These are phyloP conservation scores for Himalopsyche tibetana DNA, from an alignment of 2,888 invertebrate genomes.

Conservation along the genomic window DNA sequence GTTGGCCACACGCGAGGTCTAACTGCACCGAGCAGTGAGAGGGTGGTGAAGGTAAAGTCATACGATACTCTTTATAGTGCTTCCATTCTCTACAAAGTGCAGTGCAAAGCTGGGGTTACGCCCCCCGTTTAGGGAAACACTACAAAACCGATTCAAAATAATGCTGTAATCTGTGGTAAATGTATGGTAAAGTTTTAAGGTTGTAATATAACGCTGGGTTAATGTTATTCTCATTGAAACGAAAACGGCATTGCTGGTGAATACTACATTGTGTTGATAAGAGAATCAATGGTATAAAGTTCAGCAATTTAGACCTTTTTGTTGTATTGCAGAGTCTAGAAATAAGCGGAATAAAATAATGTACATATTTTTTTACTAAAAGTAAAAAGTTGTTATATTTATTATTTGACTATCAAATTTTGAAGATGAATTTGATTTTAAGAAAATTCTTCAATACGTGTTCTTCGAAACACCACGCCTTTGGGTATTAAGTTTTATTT, in stretches of 20 bases:
- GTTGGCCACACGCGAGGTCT: slow-evolving; percentile 17
- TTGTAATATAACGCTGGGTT: slow-evolving; percentile 14
- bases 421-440: no score
- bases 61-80: slow-evolving; percentile 45
- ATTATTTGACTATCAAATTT: no score
- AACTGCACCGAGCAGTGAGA: not conserved
- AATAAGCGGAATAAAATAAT: no score
- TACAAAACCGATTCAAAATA: slow-evolving; percentile 42
- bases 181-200: slow-evolving; percentile 43
- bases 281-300: not conserved
- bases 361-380: no score
- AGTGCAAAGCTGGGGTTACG: slow-evolving; percentile 39
- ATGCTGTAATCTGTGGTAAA: slow-evolving; percentile 38
- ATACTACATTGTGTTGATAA: slow-evolving; percentile 22
- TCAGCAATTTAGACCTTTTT: not conserved
- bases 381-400: no score
- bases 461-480: no score
- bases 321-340: not conserved
- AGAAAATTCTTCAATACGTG: no score
- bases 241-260: slow-evolving; percentile 16
- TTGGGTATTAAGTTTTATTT: no score
- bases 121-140: slow-evolving; percentile 42
- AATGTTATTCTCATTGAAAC: slow-evolving; percentile 42
- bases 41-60: slow-evolving; percentile 41
- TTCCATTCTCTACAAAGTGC: slow-evolving; percentile 43